A percentile compares a stretch with the other conserved stretches of the same genome.
These are phyloP conservation scores for Scalopus aquaticus DNA, from an alignment of 2,113 vertebrate species.

Conservation along the genomic window DNA sequence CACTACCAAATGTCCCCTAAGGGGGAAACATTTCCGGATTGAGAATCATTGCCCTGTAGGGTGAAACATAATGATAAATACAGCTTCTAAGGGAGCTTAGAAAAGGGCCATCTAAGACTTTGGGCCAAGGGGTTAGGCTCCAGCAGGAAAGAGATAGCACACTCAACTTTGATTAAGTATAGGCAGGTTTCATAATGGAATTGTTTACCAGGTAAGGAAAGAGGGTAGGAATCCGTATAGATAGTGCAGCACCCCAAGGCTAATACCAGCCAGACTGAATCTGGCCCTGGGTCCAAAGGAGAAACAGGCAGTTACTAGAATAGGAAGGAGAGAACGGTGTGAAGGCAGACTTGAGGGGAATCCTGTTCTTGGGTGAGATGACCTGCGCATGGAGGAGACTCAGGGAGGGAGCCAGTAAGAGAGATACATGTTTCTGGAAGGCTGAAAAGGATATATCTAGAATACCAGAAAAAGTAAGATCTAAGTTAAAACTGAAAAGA, in stretches of 20 bases:
- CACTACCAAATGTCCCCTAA: background rate
- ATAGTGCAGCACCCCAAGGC: rapidly evolving
- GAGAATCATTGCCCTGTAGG: background rate
- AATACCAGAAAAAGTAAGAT: background rate
- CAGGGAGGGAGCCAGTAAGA: background rate
- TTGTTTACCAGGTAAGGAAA: background rate
- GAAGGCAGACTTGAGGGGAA: background rate
- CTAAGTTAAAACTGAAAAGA: background rate
- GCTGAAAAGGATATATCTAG: background rate
- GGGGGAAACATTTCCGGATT: background rate
- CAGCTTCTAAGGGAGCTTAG: background rate
- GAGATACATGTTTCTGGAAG: background rate
- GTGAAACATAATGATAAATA: background rate
- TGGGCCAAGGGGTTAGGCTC: background rate
- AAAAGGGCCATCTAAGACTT: background rate
- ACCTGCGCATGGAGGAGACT: background rate
- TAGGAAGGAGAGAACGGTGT: background rate
- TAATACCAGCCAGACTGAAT: background rate
- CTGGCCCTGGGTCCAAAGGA: background rate
- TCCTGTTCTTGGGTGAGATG: background rate
- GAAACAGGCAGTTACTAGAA: background rate
- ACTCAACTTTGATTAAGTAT: background rate
- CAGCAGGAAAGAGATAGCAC: background rate
- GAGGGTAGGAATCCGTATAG: rapidly evolving
- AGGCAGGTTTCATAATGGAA: background rate